A percentile compares a stretch with the other conserved stretches of the same genome.
Evolutionary conservation across 2,797 vertebrate species (phyloP).

Genomic region (Betta splendens): DNA sequence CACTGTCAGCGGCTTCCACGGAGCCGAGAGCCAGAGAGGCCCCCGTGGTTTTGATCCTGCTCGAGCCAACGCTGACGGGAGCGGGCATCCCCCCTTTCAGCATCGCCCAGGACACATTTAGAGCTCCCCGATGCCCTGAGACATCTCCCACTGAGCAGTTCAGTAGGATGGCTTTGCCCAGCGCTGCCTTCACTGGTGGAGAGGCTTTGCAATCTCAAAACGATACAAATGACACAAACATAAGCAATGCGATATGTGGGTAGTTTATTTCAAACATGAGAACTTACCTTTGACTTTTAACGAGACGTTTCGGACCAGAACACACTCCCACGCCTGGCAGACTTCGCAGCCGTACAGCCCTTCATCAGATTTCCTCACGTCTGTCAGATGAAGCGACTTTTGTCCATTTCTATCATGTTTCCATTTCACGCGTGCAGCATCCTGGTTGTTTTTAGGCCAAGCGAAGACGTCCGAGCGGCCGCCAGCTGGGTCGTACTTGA

Average conservation of each 20-base stretch:
- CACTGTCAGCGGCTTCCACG: slow-evolving; percentile 10
- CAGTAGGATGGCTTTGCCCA: neutral
- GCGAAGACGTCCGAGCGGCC: slow-evolving; percentile 8
- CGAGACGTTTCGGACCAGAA: slow-evolving; percentile 24
- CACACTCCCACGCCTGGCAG: slow-evolving; percentile 46
- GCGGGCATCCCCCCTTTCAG: slow-evolving; percentile 12
- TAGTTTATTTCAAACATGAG: slow-evolving; percentile 1
- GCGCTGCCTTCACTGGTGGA: neutral
- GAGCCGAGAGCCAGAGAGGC: slow-evolving; percentile 25
- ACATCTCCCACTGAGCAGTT: slow-evolving; percentile 25
- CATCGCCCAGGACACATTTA: slow-evolving; percentile 33
- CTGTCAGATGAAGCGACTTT: slow-evolving; percentile 39
- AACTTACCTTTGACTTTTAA: slow-evolving; percentile 66
- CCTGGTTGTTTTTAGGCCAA: slow-evolving; percentile 11
- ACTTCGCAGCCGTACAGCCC: slow-evolving; percentile 57
- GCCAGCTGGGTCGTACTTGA: slow-evolving; percentile 1
- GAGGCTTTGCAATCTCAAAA: slow-evolving; percentile 60
- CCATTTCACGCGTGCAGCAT: slow-evolving; percentile 13
- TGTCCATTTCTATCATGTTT: neutral
- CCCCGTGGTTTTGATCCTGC: neutral
- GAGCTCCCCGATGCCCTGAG: neutral
- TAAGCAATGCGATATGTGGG: too few species aligned
- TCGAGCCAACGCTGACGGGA: neutral
- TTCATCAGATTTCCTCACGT: slow-evolving; percentile 37
- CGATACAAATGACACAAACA: neutral